Conservation (phyloP, 2,888 invertebrate genomes). For the Coleophora deauratella region DNA sequence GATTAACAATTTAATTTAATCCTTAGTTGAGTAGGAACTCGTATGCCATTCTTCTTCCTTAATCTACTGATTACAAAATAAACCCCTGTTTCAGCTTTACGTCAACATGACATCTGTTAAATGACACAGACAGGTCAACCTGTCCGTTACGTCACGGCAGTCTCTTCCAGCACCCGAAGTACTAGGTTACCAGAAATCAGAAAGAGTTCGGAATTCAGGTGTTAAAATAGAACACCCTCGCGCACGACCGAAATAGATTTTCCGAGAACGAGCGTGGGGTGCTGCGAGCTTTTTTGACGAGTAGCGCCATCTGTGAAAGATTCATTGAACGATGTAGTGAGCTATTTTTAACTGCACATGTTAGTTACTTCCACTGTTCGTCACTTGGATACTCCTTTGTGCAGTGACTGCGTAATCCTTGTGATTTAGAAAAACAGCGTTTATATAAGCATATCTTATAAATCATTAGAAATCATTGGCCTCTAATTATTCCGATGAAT, state of each 20-base stretch:
- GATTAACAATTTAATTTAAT: no score
- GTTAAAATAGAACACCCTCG: constrained; percentile 58
- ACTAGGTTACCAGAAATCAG: constrained; percentile 51
- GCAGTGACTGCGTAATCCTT: no score
- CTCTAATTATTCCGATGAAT: no score
- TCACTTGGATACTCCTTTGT: no score
- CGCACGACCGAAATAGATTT: constrained; percentile 41
- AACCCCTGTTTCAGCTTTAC: constrained; percentile 12
- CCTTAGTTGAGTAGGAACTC: no score
- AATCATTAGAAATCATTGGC: no score
- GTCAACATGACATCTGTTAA: constrained; percentile 32
- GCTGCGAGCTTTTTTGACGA: constrained; percentile 28
- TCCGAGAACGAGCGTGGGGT: constrained; percentile 19
- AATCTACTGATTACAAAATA: no score
- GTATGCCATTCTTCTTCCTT: no score
- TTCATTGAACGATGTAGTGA: neutral
- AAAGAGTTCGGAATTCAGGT: constrained; percentile 39
- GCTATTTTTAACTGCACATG: no score
- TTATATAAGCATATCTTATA: no score
- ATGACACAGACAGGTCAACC: constrained; percentile 54
- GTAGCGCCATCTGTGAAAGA: constrained; percentile 16
- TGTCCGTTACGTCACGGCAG: constrained; percentile 67
- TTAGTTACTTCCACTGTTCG: no score
- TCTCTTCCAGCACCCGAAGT: constrained; percentile 47
- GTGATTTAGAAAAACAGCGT: no score